Percentiles rank a stretch among this genome's conserved stretches.
phyloP scores from a whole-genome alignment of 2,113 vertebrate genomes.

The Elanoides forficatus region DNA sequence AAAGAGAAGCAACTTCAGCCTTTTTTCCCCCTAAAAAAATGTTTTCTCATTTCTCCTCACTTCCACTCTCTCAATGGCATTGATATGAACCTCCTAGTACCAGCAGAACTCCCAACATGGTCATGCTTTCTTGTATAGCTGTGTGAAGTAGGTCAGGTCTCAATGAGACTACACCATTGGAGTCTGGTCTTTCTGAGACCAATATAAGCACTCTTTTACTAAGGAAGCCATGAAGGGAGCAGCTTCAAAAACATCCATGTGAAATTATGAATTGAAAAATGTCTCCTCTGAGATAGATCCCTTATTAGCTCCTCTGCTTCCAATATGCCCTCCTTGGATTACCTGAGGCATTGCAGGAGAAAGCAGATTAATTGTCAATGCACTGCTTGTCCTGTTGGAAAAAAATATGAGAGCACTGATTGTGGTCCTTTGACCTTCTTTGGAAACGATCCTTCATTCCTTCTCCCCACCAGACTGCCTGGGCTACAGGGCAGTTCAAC shows the following conservation, averaged over 20 bases:
- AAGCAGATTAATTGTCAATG: background rate
- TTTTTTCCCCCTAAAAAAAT: background rate
- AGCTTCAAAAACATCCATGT: accelerated
- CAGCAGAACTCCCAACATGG: background rate
- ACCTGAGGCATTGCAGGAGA: background rate
- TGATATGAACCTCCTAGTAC: background rate
- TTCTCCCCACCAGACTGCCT: background rate
- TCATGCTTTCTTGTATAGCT: background rate
- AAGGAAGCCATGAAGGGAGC: background rate
- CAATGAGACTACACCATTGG: no score
- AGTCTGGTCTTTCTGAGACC: background rate
- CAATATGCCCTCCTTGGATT: background rate
- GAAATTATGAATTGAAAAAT: background rate
- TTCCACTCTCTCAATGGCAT: background rate
- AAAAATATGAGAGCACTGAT: background rate
- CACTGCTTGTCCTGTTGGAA: background rate
- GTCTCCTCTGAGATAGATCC: background rate
- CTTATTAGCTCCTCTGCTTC: background rate
- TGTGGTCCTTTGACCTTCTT: background rate
- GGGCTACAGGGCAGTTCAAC: background rate
- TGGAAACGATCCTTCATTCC: background rate
- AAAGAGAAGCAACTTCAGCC: background rate
- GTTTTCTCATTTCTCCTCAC: background rate
- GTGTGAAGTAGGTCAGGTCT: background rate
- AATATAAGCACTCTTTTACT: background rate